Evolutionary conservation across 2,113 vertebrate species (phyloP), one percentile per base, ranked within the genome.

Genomic region (Excalfactoria chinensis): DNA sequence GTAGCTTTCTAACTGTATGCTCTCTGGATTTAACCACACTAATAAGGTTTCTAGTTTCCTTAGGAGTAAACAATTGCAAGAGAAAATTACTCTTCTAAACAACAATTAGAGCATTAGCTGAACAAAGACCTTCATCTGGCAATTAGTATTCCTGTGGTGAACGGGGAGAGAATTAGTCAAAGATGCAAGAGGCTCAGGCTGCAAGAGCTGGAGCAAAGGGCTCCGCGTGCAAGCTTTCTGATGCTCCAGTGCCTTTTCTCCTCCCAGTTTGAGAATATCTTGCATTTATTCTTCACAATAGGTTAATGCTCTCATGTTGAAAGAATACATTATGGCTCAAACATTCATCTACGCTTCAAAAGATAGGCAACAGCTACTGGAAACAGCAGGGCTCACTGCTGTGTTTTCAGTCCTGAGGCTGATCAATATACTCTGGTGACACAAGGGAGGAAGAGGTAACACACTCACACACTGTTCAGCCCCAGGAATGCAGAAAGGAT

Each of bases 61-160:
- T 74, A 66, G 56, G 30, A 84, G 41, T 59, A 89, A 71, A 81
- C 26, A 18, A 43, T 14, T 82, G 18, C 44, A 58, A 60, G 30
- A 77, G 34, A 93, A 67, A 74, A 91, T 76, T 93, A 10, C 59
- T 82, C 35, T 84, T 90, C 94, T 84, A 87, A 96, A 55, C 69
- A 87, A 89, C 86, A 93, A 88, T 96, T 93, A 94, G 58, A 90
- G 89, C 91, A 93, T 92, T 88, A 96, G 75, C 86, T 68, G 84
- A 95, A 96, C 96, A 96, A 96, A 94, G 93, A 96, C 68, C 82
- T 96, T 96, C 94, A 91, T 92, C 88, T 94, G 96, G 78, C 87
- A 93, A 95, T 96, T 95, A 95, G 95, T 96, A 96, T 95, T 96
- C 96, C 86, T 94, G 78, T 85, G 81, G 89, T 91, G 95, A 95